A percentile compares a stretch with the other conserved stretches of the same genome.
These are phyloP conservation scores for Cryptocheilus praepositus DNA, from an alignment of 2,888 invertebrate genomes.

Conservation along the genomic window DNA sequence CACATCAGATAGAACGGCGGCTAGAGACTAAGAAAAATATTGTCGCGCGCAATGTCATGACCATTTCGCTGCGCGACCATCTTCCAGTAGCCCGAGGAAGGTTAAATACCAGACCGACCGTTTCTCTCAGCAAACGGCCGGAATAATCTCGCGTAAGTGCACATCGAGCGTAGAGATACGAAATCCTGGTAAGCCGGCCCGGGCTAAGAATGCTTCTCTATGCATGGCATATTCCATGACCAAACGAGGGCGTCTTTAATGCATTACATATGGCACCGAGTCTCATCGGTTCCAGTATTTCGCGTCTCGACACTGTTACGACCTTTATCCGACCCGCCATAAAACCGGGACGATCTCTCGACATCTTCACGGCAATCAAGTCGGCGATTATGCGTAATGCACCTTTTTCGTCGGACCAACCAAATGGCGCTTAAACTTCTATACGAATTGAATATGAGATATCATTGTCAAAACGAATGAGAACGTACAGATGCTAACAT, in stretches of 20 bases:
- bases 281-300: too few relatives aligned
- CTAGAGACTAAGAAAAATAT: conserved; percentile 12
- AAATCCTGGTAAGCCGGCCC: conserved; percentile 22
- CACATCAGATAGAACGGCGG: neutral
- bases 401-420: too few relatives aligned
- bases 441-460: too few relatives aligned
- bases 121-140: conserved; percentile 32
- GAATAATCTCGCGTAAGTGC: conserved; percentile 33
- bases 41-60: conserved; percentile 13
- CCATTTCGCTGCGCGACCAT: conserved; percentile 18
- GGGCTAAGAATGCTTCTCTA: conserved; percentile 19
- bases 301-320: too few relatives aligned
- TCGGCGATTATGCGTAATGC: too few relatives aligned
- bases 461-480: too few relatives aligned
- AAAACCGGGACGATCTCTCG: too few relatives aligned
- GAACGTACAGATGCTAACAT: too few relatives aligned
- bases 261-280: neutral
- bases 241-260: conserved; percentile 15
- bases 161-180: conserved; percentile 22
- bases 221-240: conserved; percentile 19
- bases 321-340: too few relatives aligned
- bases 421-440: too few relatives aligned
- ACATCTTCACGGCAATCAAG: too few relatives aligned
- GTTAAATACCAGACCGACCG: conserved; percentile 14
- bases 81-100: conserved; percentile 11